Base-by-base conservation (phyloP, 2,113 vertebrate genomes). In the Colinus virginianus region DNA sequence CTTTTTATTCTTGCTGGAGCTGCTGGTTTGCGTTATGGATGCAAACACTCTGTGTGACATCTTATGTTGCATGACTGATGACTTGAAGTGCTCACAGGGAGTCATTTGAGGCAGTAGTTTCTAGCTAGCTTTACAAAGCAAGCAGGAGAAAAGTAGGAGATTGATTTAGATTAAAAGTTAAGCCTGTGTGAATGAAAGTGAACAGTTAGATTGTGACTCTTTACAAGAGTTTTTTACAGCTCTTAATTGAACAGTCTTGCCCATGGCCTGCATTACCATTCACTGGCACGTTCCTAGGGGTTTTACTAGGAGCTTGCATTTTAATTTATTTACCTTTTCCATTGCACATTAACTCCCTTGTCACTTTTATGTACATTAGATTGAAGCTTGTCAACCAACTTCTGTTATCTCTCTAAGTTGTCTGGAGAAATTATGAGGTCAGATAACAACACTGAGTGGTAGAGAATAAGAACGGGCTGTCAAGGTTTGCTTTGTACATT, bases 331-430 rank as follows among this genome's bases (percentile, higher is more conserved):
- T 95, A 68, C 68, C 16, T 79, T 80, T 89, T 70, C n/a, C 23
- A 4, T 61, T 92, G 22, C 46, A 56, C 25, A 23, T 89, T 87
- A 83, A 81, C 76, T 91, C 30, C 13, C 23, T 74, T 67, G 69
- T 56, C 59, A 43, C 38, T 63, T 96, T 83, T 92, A 94, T 91
- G 68, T 90, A 80, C 46, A 4, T 72, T 84, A 68, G 91, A 80
- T 90, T 78, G 48, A 32, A 75, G 12, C 28, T 71, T 94, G 84
- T 88, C 68, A 89, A 78, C 78, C 94, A 48, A 5, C 43, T 75
- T 78, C 36, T 74, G 45, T 67, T 85, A 69, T 34, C 32, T 87
- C 42, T 75, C 59, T 46, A 78, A 43, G 7, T 40, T 84, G 51
- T 61, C 53, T 88, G 22, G 6, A 59, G 83, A 79, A 90, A 53